Conservation (phyloP, 2,888 invertebrate species). For the Dicyrtomina minuta region DNA sequence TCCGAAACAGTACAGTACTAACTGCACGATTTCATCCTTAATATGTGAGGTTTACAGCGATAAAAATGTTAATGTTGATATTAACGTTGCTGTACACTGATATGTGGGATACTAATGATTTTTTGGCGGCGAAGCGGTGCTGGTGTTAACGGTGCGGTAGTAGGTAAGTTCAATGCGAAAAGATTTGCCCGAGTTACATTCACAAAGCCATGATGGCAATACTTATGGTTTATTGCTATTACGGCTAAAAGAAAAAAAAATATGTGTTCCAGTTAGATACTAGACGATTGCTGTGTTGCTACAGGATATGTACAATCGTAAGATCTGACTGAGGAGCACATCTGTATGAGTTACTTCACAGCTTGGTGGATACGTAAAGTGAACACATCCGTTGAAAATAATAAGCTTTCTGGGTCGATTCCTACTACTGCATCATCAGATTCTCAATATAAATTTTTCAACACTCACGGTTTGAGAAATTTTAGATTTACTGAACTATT, state of each 20-base stretch:
- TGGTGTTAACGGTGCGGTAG: neutral
- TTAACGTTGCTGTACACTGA: neutral
- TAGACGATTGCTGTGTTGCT: neutral
- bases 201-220: too few species aligned
- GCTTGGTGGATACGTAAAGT: too few species aligned
- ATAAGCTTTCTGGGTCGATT: constrained; percentile 15
- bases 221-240: too few species aligned
- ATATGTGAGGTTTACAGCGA: too few species aligned
- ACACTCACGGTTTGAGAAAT: constrained; percentile 10
- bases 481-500: neutral
- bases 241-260: too few species aligned
- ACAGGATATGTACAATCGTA: neutral
- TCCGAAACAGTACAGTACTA: too few species aligned
- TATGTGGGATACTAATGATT: neutral
- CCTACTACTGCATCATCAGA: constrained; percentile 5
- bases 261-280: too few species aligned
- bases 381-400: too few species aligned
- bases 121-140: constrained; percentile 9
- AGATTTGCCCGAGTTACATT: constrained; percentile 15
- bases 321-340: too few species aligned
- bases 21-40: too few species aligned
- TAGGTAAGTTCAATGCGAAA: neutral
- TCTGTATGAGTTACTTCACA: too few species aligned
- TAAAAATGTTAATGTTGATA: too few species aligned
- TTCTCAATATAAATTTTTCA: constrained; percentile 19